Conservation (phyloP, 2,113 vertebrate genomes). For the Romanogobio albipinnatus region DNA sequence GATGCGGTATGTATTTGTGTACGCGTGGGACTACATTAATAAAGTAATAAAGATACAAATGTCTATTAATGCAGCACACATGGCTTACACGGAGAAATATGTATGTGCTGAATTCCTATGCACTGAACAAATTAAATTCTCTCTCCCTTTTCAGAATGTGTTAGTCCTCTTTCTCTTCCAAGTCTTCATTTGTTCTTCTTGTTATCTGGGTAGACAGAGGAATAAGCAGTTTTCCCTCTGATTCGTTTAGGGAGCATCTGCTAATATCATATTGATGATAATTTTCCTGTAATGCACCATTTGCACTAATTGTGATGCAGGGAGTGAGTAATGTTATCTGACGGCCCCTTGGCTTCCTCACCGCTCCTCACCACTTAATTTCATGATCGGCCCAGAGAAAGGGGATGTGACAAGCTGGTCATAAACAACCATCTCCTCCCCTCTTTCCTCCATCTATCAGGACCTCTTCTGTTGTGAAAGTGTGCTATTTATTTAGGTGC, state of each 20-base stretch:
- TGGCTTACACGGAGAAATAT: conserved; percentile 11
- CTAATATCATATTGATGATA: conserved; percentile 98
- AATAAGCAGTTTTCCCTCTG: conserved; percentile 88
- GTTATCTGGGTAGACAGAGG: conserved; percentile 83
- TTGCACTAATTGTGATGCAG: conserved; percentile 98
- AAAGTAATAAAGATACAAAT: conserved; percentile 45
- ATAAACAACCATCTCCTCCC: conserved; percentile 67
- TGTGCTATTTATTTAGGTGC: conserved; percentile 2
- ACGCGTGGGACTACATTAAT: background rate
- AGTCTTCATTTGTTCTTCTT: conserved; percentile 75
- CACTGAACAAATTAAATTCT: conserved; percentile 51
- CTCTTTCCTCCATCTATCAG: conserved; percentile 12
- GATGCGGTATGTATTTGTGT: background rate
- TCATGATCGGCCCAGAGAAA: conserved; percentile 78
- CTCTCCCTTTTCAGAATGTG: conserved; percentile 47
- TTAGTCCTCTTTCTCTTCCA: conserved; percentile 55
- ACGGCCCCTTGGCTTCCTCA: conserved; percentile 73
- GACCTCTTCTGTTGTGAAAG: background rate
- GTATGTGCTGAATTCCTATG: conserved; percentile 42
- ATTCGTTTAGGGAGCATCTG: conserved; percentile 89
- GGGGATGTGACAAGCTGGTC: conserved; percentile 72
- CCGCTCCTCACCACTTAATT: conserved; percentile 81
- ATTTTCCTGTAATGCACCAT: conserved; percentile 97
- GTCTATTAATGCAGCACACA: conserved; percentile 49
- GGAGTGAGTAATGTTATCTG: conserved; percentile 90